phyloP scores from a whole-genome alignment of 2,888 invertebrate species.

The Drosophila antonietae region DNA sequence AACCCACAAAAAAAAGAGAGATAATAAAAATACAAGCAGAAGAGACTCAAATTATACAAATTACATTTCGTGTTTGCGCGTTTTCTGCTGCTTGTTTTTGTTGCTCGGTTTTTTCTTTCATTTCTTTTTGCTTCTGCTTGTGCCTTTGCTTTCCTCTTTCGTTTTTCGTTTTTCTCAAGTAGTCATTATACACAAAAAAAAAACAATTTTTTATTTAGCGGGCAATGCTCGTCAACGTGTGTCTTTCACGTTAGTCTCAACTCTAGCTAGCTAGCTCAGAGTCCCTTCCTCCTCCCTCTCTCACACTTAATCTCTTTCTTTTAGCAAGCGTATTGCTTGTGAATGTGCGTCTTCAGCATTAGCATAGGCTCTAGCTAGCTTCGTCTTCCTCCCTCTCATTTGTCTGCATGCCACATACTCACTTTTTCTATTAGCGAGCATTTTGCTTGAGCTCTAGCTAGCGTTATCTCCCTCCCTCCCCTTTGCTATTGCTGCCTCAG shows the following conservation, averaged over 20 bases:
- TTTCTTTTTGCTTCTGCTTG: constrained; percentile 15
- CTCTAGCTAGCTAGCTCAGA: constrained; percentile 10
- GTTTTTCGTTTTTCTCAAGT: constrained; percentile 68
- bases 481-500: no score
- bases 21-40: constrained; percentile 19
- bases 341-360: background rate
- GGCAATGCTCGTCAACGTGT: constrained; percentile 63
- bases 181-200: constrained; percentile 78
- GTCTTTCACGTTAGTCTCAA: constrained; percentile 54
- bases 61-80: constrained; percentile 76
- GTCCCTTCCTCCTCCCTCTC: background rate
- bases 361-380: background rate
- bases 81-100: constrained; percentile 35
- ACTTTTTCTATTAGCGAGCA: background rate
- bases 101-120: constrained; percentile 24
- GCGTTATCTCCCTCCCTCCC: background rate
- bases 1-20: constrained; percentile 20
- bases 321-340: constrained; percentile 3
- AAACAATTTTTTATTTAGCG: constrained; percentile 44
- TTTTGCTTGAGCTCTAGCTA: background rate
- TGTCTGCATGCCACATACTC: background rate
- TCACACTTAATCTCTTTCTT: background rate
- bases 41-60: constrained; percentile 75
- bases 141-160: constrained; percentile 37
- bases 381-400: background rate